Evolutionary conservation across 1,140 invertebrate genomes (phyloP).

Genomic region (Bombus picipes): DNA sequence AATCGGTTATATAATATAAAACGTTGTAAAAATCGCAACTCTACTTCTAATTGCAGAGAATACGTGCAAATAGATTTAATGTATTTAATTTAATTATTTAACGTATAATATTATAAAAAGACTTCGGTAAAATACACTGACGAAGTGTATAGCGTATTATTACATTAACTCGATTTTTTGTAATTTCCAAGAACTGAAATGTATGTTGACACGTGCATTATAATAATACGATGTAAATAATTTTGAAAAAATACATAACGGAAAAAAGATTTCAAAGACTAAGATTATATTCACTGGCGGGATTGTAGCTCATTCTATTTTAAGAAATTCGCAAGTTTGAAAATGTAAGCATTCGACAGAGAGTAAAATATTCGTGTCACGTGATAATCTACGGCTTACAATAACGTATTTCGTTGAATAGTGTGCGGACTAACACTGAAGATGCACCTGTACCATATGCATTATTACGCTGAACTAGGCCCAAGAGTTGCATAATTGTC

Average conservation of each 20-base stretch:
- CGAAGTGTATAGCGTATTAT: neutral
- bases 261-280: neutral
- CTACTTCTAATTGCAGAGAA: neutral
- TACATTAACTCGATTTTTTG: neutral
- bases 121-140: neutral
- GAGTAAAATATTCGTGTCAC: constrained; percentile 20
- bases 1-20: neutral
- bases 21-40: neutral
- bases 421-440: neutral
- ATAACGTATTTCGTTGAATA: neutral
- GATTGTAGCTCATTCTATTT: neutral
- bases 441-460: constrained; percentile 31
- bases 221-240: neutral
- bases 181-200: neutral
- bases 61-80: neutral
- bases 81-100: neutral
- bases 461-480: constrained; percentile 21
- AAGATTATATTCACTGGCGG: no score
- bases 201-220: neutral
- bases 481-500: constrained; percentile 77
- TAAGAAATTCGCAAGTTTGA: neutral
- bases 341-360: neutral
- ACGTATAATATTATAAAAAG: neutral
- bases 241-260: no score
- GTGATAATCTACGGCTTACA: constrained; percentile 4